Evolutionary conservation across 2,113 vertebrate species (phyloP), one percentile per base, ranked within the genome.

Genomic region (Lutjanus erythropterus): DNA sequence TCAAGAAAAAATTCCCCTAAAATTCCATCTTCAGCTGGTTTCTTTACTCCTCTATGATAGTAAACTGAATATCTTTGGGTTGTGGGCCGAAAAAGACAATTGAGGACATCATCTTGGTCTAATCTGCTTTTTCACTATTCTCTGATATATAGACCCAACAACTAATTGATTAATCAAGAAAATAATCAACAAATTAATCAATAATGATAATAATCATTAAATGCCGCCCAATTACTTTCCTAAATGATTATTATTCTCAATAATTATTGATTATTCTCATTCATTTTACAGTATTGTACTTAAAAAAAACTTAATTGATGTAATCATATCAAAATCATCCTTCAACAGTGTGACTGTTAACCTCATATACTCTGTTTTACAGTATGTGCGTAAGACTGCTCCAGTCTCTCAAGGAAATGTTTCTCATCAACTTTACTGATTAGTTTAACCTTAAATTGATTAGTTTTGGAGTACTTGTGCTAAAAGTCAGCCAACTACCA

Each of bases 361-460:
- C 2, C 66, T 70, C 37, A 16, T 62, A 21, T 37, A 62, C 10
- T 29, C 18, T 49, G 23, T 68, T 39, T 2, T 21, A 9, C 6
- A 66, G 15, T 70, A 11, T 15, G 10, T 35, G 7, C 33, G 35
- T 42, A 46, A 49, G 42, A 11, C 14, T 15, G 42, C 47, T 75
- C 18, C 19, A 35, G 37, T 31, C 10, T 27, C 46, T 39, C 37
- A 53, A 31, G 16, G 4, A 37, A 70, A 39, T 2, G 0, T 55
- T 35, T 59, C 23, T 46, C 3, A 66, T 42, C 7, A 37, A 42
- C 27, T 44, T 67, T 9, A n/a, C 35, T 56, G 8, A 67, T 23
- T n/a, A 2, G 11, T 42, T 78, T 19, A 72, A 72, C 25, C 7
- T 64, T 72, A 41, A 47, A 23, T 42, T 23, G 14, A 67, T 59